Conservation (phyloP, 2,888 invertebrate species). For the Quadriops clusia region DNA sequence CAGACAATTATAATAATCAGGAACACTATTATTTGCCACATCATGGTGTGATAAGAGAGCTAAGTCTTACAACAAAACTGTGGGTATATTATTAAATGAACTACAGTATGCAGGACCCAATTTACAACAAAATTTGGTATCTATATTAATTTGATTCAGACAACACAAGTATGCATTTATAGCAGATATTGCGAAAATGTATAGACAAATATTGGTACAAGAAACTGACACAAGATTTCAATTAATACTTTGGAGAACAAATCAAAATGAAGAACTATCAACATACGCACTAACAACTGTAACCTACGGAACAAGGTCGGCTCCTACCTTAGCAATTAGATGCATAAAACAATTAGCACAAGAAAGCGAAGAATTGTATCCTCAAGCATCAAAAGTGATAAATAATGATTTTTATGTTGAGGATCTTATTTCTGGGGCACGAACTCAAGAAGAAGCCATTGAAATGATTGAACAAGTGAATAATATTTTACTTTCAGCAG, state of each 20-base stretch:
- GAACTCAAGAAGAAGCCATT: slow-evolving; percentile 6
- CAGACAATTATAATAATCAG: not conserved
- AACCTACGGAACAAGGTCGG: slow-evolving; percentile 17
- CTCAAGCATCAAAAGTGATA: slow-evolving; percentile 4
- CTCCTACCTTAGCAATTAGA: slow-evolving; percentile 16
- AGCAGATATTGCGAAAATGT: slow-evolving; percentile 13
- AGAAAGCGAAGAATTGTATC: not conserved
- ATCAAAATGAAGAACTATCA: slow-evolving; percentile 7
- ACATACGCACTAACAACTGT: slow-evolving; percentile 15
- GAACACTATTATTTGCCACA: slow-evolving; percentile 8
- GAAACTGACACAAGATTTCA: slow-evolving; percentile 9
- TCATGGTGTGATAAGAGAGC: slow-evolving; percentile 7
- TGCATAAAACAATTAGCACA: slow-evolving; percentile 14
- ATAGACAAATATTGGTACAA: slow-evolving; percentile 10
- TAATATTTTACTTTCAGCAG: too few relatives aligned
- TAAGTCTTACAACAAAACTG: slow-evolving; percentile 6
- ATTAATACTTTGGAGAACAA: slow-evolving; percentile 12
- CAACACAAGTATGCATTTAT: slow-evolving; percentile 9
- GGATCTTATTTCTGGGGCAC: slow-evolving; percentile 10
- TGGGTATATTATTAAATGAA: slow-evolving; percentile 8
- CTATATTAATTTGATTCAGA: slow-evolving; percentile 6
- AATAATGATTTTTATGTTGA: slow-evolving; percentile 11
- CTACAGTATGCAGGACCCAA: slow-evolving; percentile 6
- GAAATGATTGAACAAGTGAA: slow-evolving; percentile 6
- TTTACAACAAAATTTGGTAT: slow-evolving; percentile 3